phyloP scores from a whole-genome alignment of 2,888 invertebrate genomes.

The Mallateleia sp. region DNA sequence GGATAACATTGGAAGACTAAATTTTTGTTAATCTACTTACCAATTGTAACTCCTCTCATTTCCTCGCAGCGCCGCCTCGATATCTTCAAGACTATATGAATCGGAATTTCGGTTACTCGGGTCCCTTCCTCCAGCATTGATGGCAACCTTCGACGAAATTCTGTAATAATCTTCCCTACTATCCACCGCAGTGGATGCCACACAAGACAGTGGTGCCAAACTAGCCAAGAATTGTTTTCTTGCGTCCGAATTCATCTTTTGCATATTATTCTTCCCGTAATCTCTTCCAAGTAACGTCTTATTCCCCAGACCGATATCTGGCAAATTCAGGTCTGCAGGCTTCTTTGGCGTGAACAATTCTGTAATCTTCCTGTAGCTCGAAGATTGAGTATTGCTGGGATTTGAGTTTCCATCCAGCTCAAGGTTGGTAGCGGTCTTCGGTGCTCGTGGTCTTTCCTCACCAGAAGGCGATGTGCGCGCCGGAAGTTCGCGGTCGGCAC shows the following conservation, averaged over 20 bases:
- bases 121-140: conserved; percentile 90
- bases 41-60: conserved; percentile 89
- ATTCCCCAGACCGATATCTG: conserved; percentile 83
- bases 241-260: conserved; percentile 91
- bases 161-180: conserved; percentile 92
- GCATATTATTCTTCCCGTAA: conserved; percentile 87
- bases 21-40: too few relatives aligned
- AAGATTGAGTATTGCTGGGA: conserved; percentile 82
- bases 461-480: conserved; percentile 92
- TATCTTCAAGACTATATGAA: conserved; percentile 93
- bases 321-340: conserved; percentile 88
- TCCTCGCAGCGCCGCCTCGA: conserved; percentile 91
- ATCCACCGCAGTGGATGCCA: conserved; percentile 91
- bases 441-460: conserved; percentile 90
- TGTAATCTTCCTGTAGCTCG: conserved; percentile 92
- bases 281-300: conserved; percentile 81
- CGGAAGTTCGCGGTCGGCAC: conserved; percentile 87
- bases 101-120: conserved; percentile 92
- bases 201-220: conserved; percentile 95
- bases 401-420: conserved; percentile 1
- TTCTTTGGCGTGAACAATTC: conserved; percentile 91
- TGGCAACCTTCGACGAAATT: conserved; percentile 89
- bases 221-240: conserved; percentile 95
- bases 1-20: too few relatives aligned
- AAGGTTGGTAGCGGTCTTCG: conserved; percentile 29